These are phyloP conservation scores for Sceloporus tristichus DNA, from an alignment of 2,113 vertebrate species.

Conservation along the genomic window DNA sequence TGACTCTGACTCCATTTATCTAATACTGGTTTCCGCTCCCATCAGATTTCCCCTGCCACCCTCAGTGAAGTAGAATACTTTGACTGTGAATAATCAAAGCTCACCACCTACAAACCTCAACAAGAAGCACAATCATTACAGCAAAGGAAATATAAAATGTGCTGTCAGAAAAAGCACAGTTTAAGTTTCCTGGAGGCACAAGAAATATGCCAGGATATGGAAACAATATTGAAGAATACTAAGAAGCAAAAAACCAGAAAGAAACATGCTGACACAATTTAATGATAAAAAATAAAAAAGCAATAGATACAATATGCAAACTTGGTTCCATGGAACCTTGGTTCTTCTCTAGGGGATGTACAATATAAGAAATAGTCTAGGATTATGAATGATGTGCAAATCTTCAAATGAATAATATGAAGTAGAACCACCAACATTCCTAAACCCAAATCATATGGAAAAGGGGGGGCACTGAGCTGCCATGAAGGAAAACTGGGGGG, in stretches of 20 bases:
- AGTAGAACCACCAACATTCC: not conserved
- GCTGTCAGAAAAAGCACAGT: not conserved
- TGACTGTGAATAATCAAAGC: not conserved
- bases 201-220: constrained; percentile 13
- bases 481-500: not conserved
- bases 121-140: constrained; percentile 3
- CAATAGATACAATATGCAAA: not conserved
- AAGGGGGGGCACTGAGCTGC: not conserved
- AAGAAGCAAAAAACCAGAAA: not conserved
- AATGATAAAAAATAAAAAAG: not conserved
- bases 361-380: not conserved
- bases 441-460: not conserved
- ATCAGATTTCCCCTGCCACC: not conserved
- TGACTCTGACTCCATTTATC: not conserved
- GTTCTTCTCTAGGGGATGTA: not conserved
- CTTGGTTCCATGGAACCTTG: no score
- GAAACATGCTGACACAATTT: not conserved
- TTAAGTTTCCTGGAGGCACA: constrained; percentile 1
- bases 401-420: not conserved
- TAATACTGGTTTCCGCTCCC: not conserved
- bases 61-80: not conserved
- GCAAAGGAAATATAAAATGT: constrained; percentile 5
- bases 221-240: constrained; percentile 12
- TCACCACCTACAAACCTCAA: constrained; percentile 16
- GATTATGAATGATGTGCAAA: not conserved